Evolutionary conservation across 2,113 vertebrate species (phyloP).

Genomic region (Pseudonaja textilis): DNA sequence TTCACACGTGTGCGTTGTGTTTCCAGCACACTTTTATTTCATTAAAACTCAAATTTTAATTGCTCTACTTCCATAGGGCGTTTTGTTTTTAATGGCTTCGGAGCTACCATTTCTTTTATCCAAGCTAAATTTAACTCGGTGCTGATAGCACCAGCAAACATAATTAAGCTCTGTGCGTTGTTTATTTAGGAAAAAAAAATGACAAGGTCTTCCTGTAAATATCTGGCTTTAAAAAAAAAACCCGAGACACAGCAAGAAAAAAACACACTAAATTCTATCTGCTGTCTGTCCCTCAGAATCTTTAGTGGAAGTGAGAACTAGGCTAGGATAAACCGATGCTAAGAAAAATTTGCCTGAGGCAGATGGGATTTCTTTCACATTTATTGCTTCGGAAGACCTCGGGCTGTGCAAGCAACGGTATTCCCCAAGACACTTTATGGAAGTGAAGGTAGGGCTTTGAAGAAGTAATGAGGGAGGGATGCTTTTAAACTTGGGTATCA

Average conservation of each 20-base stretch:
- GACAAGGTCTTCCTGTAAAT: constrained; percentile 4
- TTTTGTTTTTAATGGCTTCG: constrained; percentile 53
- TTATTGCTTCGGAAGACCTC: background rate
- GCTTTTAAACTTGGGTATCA: background rate
- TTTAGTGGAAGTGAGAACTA: background rate
- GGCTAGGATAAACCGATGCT: background rate
- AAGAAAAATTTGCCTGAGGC: background rate
- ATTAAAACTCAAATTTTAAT: constrained; percentile 62
- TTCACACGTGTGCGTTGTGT: background rate
- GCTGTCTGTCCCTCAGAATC: background rate
- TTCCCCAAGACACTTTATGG: background rate
- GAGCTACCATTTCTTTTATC: constrained; percentile 34
- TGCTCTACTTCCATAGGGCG: constrained; percentile 52
- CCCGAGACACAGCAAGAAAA: background rate
- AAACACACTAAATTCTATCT: background rate
- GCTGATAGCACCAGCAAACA: background rate
- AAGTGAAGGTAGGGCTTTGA: background rate
- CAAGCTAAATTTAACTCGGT: constrained; percentile 50
- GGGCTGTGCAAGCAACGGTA: background rate
- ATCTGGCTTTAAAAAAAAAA: background rate
- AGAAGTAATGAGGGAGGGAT: background rate
- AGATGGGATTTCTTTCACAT: background rate
- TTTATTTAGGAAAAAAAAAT: background rate
- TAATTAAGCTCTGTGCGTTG: constrained; percentile 13
- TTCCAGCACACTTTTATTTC: constrained; percentile 53